Evolutionary conservation across 2,113 vertebrate species (phyloP).

Genomic region (Cinclus mexicanus): DNA sequence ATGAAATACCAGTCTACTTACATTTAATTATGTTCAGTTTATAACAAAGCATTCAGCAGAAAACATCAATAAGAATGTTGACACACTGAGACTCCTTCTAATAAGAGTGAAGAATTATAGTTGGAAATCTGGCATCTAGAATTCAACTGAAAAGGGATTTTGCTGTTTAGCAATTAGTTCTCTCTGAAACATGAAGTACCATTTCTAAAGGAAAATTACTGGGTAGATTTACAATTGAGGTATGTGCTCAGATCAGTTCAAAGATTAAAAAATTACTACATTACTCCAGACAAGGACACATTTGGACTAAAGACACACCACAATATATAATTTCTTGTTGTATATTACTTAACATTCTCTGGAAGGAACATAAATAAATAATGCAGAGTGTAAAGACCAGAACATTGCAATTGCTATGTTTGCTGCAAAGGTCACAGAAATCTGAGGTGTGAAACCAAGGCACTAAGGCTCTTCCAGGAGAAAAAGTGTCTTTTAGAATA

Average conservation of each 20-base stretch:
- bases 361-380: constrained; percentile 30
- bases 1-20: constrained; percentile 55
- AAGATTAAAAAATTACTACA: constrained; percentile 15
- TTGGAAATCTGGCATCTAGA: constrained; percentile 22
- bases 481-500: not conserved
- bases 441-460: not conserved
- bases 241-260: constrained; percentile 17
- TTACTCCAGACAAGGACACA: not conserved
- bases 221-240: not conserved
- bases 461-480: not conserved
- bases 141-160: constrained; percentile 16
- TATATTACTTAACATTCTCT: constrained; percentile 9
- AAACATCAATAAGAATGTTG: constrained; percentile 52
- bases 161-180: constrained; percentile 24
- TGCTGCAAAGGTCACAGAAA: constrained; percentile 29
- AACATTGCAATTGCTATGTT: not conserved
- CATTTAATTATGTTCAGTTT: constrained; percentile 62
- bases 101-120: constrained; percentile 44
- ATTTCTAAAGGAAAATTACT: constrained; percentile 11
- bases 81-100: constrained; percentile 39
- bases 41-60: constrained; percentile 50
- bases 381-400: not conserved
- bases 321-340: not conserved
- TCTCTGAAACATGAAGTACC: not conserved
- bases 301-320: constrained; percentile 11